Base-by-base conservation (phyloP, 2,113 vertebrate genomes). In the Callionymus lyra region DNA sequence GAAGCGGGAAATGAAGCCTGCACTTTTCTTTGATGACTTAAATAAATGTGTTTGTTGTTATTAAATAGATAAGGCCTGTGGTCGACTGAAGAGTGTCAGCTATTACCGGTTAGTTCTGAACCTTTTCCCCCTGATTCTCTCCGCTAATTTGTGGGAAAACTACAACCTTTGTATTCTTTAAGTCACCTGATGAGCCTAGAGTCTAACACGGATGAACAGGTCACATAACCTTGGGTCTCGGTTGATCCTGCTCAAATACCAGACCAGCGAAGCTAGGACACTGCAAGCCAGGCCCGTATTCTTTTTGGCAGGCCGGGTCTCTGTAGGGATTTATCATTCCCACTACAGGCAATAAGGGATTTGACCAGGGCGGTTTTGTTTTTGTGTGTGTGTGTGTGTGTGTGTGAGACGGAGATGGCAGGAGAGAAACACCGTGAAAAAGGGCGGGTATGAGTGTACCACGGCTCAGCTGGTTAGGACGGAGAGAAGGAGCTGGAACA, bases 391-490 rank as follows among this genome's bases (percentile, higher is more conserved):
- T 47, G 41, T 55, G 45, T 47, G 66, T 65, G 52, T 60, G 53
- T 67, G 60, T 55, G 16, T 34, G 34, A 41, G 38, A 36, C 9
- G 14, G 38, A 42, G 35, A 13, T 1, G 2, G n/a, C 9, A 10
- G 36, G 19, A 49, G 35, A 33, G 41, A 18, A 17, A 35, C 14
- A 18, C 10, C 9, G 9, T 8, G n/a, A 67, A 64, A 53, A 50
- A 44, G 40, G 42, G 51, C 53, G 54, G 44, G 70, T 66, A 65
- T 74, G 69, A 70, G 63, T 65, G 64, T 65, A 52, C 59, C 50
- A n/a, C 61, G 70, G 65, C 64, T 80, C 66, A 76, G 74, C 65
- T 80, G 77, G 70, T 76, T 53, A 55, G 54, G 46, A 48, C 50
- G 50, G 49, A 65, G 65, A 65, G 63, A 65, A 67, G 54, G 57